These are phyloP conservation scores for Stegophylla sp. DNA, from an alignment of 2,888 invertebrate species.

Conservation along the genomic window DNA sequence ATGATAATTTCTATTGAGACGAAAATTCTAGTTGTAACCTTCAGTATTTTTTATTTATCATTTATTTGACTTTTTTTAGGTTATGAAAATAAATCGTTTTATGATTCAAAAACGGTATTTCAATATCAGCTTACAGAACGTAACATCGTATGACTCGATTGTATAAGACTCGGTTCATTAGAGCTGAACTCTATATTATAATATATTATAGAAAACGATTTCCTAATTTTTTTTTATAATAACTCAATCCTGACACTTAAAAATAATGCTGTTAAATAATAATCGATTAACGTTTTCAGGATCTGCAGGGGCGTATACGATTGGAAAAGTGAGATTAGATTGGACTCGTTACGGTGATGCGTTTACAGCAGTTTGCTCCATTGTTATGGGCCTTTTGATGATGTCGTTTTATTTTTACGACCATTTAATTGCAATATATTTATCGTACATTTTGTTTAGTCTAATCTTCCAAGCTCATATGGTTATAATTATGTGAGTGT, in stretches of 20 bases:
- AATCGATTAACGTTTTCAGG: neutral
- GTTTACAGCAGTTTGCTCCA: neutral
- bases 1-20: too few species aligned
- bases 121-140: neutral
- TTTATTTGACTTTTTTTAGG: too few species aligned
- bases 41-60: too few species aligned
- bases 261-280: neutral
- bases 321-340: conserved; percentile 15
- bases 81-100: too few species aligned
- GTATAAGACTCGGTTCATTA: neutral
- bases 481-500: conserved; percentile 2
- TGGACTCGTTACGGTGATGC: neutral
- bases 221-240: too few species aligned
- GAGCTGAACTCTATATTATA: neutral
- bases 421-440: neutral
- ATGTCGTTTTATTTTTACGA: conserved; percentile 2
- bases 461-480: neutral
- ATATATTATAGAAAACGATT: too few species aligned
- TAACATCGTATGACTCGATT: neutral
- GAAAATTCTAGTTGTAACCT: too few species aligned
- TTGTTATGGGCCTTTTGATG: neutral
- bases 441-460: neutral
- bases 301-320: neutral
- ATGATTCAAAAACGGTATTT: too few species aligned
- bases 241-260: too few species aligned